Conservation (phyloP, 2,113 vertebrate genomes). For the Illadopsis cleaveri region DNA sequence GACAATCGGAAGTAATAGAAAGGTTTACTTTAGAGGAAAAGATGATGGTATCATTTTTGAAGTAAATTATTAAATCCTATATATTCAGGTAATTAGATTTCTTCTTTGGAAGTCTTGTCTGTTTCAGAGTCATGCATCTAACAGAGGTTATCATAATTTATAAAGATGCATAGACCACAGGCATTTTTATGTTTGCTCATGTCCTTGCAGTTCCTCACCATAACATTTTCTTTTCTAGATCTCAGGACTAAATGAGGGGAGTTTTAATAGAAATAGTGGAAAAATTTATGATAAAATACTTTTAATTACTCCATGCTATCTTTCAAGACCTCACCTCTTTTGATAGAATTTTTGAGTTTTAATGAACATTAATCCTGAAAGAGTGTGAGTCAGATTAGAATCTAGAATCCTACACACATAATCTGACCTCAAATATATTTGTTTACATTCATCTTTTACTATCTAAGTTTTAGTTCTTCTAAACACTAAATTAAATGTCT, state of each 20-base stretch:
- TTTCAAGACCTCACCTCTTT: background rate
- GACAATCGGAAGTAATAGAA: background rate
- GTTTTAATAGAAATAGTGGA: background rate
- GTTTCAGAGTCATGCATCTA: background rate
- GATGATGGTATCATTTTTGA: background rate
- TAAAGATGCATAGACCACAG: background rate
- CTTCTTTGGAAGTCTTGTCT: background rate
- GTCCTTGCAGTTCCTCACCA: background rate
- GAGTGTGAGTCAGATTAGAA: background rate
- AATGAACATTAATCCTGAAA: background rate
- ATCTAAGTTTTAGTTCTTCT: background rate
- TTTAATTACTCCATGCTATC: background rate
- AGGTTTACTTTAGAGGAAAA: background rate
- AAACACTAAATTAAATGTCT: background rate
- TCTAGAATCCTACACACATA: background rate
- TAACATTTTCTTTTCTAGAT: background rate
- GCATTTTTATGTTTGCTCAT: background rate
- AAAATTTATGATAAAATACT: background rate
- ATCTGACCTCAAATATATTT: background rate
- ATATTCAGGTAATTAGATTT: background rate
- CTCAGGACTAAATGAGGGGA: background rate
- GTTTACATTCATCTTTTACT: background rate
- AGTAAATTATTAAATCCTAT: background rate
- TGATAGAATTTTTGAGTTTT: background rate
- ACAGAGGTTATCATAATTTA: background rate